Percentiles rank a stretch among this genome's conserved stretches.
These are phyloP conservation scores for Syngnathus rostellatus DNA, from an alignment of 2,797 vertebrate species.

Conservation along the genomic window DNA sequence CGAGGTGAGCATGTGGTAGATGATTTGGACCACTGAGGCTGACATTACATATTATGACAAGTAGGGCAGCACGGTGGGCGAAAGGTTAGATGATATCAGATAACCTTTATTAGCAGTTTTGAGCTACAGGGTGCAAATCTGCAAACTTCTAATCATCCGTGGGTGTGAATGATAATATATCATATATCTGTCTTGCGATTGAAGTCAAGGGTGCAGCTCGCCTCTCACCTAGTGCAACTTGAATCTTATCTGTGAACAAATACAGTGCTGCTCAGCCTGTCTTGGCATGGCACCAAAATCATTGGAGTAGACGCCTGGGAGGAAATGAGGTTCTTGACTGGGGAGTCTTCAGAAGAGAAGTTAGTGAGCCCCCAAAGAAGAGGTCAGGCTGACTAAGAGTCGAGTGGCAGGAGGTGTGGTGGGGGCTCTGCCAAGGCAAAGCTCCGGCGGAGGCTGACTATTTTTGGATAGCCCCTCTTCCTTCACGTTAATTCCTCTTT, in stretches of 20 bases:
- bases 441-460: conserved; percentile 51
- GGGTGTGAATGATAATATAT: no score
- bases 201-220: no score
- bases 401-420: conserved; percentile 38
- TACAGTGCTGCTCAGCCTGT: no score
- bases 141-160: no score
- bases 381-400: conserved; percentile 56
- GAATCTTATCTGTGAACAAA: no score
- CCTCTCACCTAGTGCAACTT: no score
- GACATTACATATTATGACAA: neutral
- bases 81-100: neutral
- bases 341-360: conserved; percentile 15
- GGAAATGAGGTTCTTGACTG: conserved; percentile 39
- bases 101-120: neutral
- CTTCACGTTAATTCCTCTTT: conserved; percentile 66
- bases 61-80: neutral
- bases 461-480: conserved; percentile 62
- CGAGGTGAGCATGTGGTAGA: neutral
- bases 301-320: conserved; percentile 33
- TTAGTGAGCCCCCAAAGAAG: conserved; percentile 47
- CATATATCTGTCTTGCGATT: no score
- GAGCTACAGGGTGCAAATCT: neutral
- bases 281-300: no score
- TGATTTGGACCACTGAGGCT: neutral
- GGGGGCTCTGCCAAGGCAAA: conserved; percentile 25